These are phyloP conservation scores for Drosophila fuyamai DNA, from an alignment of 1,140 invertebrate species.

Conservation along the genomic window DNA sequence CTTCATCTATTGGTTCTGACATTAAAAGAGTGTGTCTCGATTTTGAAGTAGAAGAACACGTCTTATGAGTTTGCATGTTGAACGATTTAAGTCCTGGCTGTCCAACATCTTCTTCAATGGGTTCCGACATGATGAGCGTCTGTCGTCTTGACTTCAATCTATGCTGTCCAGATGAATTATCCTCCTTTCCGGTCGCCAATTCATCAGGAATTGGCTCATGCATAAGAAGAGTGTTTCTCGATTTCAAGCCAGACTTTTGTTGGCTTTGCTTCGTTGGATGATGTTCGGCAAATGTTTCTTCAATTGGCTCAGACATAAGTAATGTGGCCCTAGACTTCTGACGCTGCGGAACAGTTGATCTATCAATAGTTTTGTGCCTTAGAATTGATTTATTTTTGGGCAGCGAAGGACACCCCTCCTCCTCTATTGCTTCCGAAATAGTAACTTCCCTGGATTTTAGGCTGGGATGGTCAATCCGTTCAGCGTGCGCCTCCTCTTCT, in stretches of 20 bases:
- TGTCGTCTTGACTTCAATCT: constrained; percentile 1
- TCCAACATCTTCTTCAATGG: constrained; percentile 30
- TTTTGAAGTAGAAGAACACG: too few species aligned
- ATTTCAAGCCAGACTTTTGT: too few species aligned
- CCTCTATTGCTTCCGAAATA: constrained; percentile 1
- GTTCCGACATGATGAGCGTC: constrained; percentile 18
- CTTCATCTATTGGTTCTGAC: constrained; percentile 1
- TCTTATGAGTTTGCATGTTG: background rate
- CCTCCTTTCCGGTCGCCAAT: background rate
- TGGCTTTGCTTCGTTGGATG: too few species aligned
- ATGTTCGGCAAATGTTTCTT: too few species aligned
- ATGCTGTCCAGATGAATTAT: background rate
- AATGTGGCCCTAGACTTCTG: background rate
- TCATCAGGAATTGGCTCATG: background rate
- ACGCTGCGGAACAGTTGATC: background rate
- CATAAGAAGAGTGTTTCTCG: background rate
- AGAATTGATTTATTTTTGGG: background rate
- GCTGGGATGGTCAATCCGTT: too few species aligned
- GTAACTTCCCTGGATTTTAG: constrained; percentile 5
- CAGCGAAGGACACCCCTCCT: background rate
- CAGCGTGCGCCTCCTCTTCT: background rate
- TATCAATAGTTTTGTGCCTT: background rate
- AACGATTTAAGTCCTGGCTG: background rate
- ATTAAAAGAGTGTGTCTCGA: background rate
- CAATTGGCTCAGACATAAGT: background rate